Base-by-base conservation (phyloP, 1,140 invertebrate species). In the Scaptomyza pallida region DNA sequence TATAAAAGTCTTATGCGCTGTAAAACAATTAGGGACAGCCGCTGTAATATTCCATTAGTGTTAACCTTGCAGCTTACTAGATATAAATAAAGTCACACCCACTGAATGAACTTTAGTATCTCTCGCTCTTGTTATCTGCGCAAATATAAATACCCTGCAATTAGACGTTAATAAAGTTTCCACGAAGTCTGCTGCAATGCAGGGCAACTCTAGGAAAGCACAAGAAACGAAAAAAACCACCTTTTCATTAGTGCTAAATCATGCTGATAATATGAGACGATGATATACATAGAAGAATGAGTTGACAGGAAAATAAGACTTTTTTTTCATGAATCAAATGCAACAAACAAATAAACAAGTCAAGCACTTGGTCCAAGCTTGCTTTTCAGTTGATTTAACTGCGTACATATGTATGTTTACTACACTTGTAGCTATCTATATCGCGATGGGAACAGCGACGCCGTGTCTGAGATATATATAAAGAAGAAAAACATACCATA, bases 141-240 rank as follows among this genome's bases (percentile, higher is more conserved):
- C 54, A 80, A 81, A 77, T 82, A 60, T 43, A 56, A 56, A 56
- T 43, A 69, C 56, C 26, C 43, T 17, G 30, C 43, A 61, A 56
- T 65, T 64, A 73, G 50, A 30, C 73, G 43, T 50, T 47, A 70
- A 86, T n/a, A 85, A 85, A 77, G 81, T 86, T 85, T 86, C 81
- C 81, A 65, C 54, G n/a, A 86, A 85, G 81, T 86, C 77, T 86
- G 69, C 41, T 51, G 55, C 61, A 75, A 8, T 51, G 30, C 13
- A 37, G 51, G 15, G 33, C 30, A 21, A 51, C 37, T 26, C 41
- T 15, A 10, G 57, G 23, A 9, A 2, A 16, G n/a, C n/a, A 44
- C 23, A 33, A 10, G 23, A 35, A 23, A 16, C 9, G 9, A 6
- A 26, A 5, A 62, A 72, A 75, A 64, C 13, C 50, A 59, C 64